These are phyloP conservation scores for Petrocephalus zakoni DNA, from an alignment of 2,113 vertebrate genomes.

Conservation along the genomic window DNA sequence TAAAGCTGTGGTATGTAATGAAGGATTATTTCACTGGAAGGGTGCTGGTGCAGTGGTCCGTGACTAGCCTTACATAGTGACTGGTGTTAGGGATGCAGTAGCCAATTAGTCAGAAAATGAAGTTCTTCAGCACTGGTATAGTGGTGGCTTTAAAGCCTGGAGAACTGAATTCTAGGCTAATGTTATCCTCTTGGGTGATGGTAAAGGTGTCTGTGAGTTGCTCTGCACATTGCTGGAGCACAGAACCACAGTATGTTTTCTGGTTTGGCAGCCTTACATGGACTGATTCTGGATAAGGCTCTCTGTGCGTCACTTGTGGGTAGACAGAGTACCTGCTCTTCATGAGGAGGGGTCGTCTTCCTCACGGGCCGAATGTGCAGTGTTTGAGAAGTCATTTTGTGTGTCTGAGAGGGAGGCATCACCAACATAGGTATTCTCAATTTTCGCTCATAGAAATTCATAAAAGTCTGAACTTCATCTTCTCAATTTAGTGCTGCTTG, in stretches of 20 bases:
- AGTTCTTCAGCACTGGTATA: background rate
- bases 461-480: constrained; percentile 36
- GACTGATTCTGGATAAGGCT: background rate
- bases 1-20: background rate
- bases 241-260: background rate
- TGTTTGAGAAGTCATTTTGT: background rate
- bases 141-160: background rate
- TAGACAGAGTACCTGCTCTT: background rate
- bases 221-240: background rate
- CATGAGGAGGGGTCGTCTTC: background rate
- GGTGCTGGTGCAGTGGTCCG: background rate
- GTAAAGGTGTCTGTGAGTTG: background rate
- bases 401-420: background rate
- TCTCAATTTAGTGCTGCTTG: constrained; percentile 41
- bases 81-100: background rate
- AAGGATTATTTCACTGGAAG: background rate
- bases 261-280: background rate
- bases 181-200: background rate
- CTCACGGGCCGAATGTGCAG: background rate
- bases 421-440: background rate
- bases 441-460: background rate
- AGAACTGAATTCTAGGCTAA: background rate
- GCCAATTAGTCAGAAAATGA: background rate
- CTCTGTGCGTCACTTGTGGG: background rate
- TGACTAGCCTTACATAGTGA: background rate